Base-by-base conservation (phyloP, 2,113 vertebrate genomes). In the Sapajus apella region DNA sequence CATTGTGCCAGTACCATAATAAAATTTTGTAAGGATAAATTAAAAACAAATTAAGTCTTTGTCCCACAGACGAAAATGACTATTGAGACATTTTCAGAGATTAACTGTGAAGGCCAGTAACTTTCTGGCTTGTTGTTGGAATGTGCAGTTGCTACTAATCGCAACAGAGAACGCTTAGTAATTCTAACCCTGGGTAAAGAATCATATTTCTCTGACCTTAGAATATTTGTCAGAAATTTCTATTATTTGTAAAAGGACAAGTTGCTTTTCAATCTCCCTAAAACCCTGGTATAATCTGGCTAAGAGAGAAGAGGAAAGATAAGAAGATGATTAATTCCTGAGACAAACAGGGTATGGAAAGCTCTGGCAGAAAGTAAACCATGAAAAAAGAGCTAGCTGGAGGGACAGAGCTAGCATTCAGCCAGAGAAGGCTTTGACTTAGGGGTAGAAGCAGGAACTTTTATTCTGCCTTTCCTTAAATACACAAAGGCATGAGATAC, bases 101-200 rank as follows among this genome's bases (percentile, higher is more conserved):
- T 94, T 83, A 95, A 90, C 30, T 75, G 25, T 96, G 55, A 96
- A 94, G 72, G 30, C 40, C 40, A 96, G 25, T 61, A 96, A 90
- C 18, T 56, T 95, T 92, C 68, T 87, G 91, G 61, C 75, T 97
- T 95, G 52, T 47, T 87, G 91, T 84, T 87, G 88, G 93, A 97
- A 90, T 52, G 75, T 84, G 37, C 32, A 95, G 85, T 94, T 97
- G 96, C 83, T 90, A 87, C 18, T 83, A 86, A 55, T 95, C 45
- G 83, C 79, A 92, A 72, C 30, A 95, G 47, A 83, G 84, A 87
- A 92, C 11, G 70, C 23, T 94, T 40, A 55, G 27, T 82, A 76
- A 95, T 80, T 72, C 85, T 90, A 93, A 84, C 25, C n/a, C 35
- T n/a, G 11, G 40, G 50, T 87, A 81, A 92, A 95, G 84, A 92